These are phyloP conservation scores for Cataglyphis livida DNA, from an alignment of 2,888 invertebrate species.

Conservation along the genomic window DNA sequence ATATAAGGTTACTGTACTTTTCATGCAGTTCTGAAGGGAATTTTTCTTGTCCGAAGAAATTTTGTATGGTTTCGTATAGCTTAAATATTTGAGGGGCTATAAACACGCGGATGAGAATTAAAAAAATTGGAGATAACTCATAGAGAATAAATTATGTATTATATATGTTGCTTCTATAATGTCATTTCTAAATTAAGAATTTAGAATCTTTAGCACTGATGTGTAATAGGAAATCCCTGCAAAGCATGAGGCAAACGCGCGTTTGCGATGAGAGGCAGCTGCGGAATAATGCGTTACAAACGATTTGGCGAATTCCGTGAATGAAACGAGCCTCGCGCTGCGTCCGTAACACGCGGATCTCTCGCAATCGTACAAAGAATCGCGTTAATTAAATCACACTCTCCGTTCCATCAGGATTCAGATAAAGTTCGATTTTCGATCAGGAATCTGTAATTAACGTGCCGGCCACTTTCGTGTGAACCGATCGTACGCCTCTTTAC, in stretches of 20 bases:
- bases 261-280: neutral
- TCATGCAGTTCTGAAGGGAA: neutral
- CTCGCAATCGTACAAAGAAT: slow-evolving; percentile 43
- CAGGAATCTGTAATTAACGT: slow-evolving; percentile 53
- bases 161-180: neutral
- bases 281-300: slow-evolving; percentile 38
- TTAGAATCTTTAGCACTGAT: neutral
- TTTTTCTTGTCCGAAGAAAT: neutral
- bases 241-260: slow-evolving; percentile 7
- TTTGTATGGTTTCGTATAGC: neutral
- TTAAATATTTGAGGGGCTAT: neutral
- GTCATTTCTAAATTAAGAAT: neutral
- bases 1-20: slow-evolving; percentile 7
- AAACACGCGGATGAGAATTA: neutral
- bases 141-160: neutral
- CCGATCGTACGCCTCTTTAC: slow-evolving; percentile 18
- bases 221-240: neutral
- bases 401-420: slow-evolving; percentile 17
- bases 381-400: slow-evolving; percentile 54
- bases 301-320: slow-evolving; percentile 45
- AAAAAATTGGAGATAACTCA: neutral
- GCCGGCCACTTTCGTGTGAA: slow-evolving; percentile 30
- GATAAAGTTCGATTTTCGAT: slow-evolving; percentile 34
- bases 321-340: slow-evolving; percentile 34
- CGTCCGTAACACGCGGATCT: slow-evolving; percentile 33